Evolutionary conservation across 1,140 invertebrate species (phyloP).

Genomic region (Scylla paramamosain): DNA sequence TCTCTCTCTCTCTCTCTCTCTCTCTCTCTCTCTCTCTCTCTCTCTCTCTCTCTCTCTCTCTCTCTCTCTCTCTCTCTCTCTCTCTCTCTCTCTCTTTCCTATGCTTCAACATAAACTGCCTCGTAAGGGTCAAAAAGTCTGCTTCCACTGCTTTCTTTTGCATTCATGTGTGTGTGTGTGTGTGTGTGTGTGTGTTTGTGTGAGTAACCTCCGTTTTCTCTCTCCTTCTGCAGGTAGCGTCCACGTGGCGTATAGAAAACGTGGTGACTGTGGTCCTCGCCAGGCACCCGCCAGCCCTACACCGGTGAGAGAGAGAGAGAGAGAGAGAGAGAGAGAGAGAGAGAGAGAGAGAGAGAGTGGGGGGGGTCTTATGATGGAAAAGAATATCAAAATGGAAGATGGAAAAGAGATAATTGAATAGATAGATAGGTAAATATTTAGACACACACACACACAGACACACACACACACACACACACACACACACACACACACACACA

Average conservation of each 20-base stretch:
- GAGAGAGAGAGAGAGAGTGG: neutral
- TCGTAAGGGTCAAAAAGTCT: neutral
- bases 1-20: neutral
- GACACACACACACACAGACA: no score
- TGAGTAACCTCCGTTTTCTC: neutral
- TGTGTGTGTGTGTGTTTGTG: neutral
- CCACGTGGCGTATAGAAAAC: neutral
- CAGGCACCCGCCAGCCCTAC: neutral
- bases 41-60: conserved; percentile 6
- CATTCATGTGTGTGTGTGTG: neutral
- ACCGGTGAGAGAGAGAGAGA: neutral
- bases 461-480: no score
- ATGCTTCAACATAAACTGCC: no score
- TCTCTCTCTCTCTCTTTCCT: neutral
- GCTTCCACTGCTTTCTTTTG: neutral
- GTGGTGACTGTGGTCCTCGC: neutral
- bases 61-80: neutral
- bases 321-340: conserved; percentile 10
- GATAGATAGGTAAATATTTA: neutral
- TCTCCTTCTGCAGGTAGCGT: neutral
- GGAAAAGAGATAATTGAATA: neutral
- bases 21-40: conserved; percentile 5
- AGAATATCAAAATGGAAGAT: neutral
- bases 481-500: no score
- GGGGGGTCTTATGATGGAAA: neutral